A percentile compares a stretch with the other conserved stretches of the same genome.
Conservation (phyloP, 30 jellyfish, hydroid and myxozoan species). For the Pelagia noctiluca region DNA sequence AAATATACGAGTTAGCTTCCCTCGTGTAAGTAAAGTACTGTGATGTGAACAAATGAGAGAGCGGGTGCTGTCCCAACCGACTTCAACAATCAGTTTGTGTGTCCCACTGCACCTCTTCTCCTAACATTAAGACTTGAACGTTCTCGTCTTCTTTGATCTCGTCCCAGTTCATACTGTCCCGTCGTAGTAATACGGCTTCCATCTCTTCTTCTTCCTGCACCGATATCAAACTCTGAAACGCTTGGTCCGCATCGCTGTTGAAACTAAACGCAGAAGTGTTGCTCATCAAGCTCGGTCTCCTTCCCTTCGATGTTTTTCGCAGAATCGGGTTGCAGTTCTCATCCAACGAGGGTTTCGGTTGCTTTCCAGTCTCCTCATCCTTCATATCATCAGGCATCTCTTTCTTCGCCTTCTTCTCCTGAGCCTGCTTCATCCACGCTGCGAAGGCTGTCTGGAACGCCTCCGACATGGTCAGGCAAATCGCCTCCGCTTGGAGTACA, state of each 20-base stretch:
- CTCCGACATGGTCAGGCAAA: conserved; percentile 53
- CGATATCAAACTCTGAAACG: conserved; percentile 30
- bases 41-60: too few relatives aligned
- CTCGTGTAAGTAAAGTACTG: too few relatives aligned
- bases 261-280: conserved; percentile 61
- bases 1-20: too few relatives aligned
- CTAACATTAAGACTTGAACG: neutral
- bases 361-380: neutral
- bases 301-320: conserved; percentile 1
- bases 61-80: too few relatives aligned
- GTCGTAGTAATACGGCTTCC: neutral
- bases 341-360: neutral
- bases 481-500: conserved; percentile 55
- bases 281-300: conserved; percentile 48
- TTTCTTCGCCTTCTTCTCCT: neutral
- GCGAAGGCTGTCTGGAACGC: conserved; percentile 69
- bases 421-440: conserved; percentile 42
- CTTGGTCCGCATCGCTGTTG: conserved; percentile 66
- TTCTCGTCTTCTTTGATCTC: neutral
- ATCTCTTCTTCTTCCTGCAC: conserved; percentile 48
- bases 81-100: neutral
- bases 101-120: neutral
- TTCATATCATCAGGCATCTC: neutral
- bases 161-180: conserved; percentile 11
- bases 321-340: neutral